Conservation (phyloP, 2,113 vertebrate species). For the Litocranius walleri region DNA sequence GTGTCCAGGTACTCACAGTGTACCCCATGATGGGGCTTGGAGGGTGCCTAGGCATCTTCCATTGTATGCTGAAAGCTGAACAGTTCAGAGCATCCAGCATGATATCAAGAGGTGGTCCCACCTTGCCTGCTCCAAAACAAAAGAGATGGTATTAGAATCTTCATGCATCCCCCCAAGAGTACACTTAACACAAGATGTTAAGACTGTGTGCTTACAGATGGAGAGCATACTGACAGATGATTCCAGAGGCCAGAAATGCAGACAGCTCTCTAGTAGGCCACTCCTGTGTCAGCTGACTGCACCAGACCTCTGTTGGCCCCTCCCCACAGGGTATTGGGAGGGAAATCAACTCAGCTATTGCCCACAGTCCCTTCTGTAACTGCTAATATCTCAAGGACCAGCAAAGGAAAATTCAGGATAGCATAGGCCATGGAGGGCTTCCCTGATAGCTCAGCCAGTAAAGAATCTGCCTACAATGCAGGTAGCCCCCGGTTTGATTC, state of each 20-base stretch:
- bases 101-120: slow-evolving; percentile 91
- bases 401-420: neutral
- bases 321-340: neutral
- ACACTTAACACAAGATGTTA: neutral
- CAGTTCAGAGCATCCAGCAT: slow-evolving; percentile 91
- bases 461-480: neutral
- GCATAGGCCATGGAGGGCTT: neutral
- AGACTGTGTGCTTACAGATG: neutral
- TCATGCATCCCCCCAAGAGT: neutral
- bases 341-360: neutral
- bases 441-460: neutral
- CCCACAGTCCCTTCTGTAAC: neutral
- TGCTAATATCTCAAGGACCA: neutral
- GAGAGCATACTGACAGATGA: neutral
- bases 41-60: slow-evolving; percentile 91
- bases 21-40: slow-evolving; percentile 87
- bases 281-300: neutral
- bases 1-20: slow-evolving; percentile 80
- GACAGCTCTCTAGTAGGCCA: neutral
- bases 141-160: slow-evolving; percentile 53
- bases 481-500: neutral
- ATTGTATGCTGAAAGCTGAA: slow-evolving; percentile 89
- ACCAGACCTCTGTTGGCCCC: neutral
- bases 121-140: slow-evolving; percentile 83
- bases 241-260: neutral